Evolutionary conservation across 2,888 invertebrate species (phyloP), one percentile per base, ranked within the genome.

Genomic region (Tuberolachnus salignus): DNA sequence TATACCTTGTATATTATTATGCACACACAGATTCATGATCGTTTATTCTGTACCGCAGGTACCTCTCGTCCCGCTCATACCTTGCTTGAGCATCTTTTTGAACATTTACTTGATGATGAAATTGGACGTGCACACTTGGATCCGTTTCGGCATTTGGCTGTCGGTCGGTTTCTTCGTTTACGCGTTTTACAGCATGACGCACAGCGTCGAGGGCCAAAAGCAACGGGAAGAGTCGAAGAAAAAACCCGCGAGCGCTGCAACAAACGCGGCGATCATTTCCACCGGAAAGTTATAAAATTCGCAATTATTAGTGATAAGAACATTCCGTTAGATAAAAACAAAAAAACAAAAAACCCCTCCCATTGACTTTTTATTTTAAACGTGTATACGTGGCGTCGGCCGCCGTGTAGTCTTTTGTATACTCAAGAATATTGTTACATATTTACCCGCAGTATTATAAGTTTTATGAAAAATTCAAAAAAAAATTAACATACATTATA

Each of bases 21-120:
- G n/a, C n/a, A n/a, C n/a, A n/a, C n/a, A n/a, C n/a, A n/a, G n/a
- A n/a, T 67, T 13, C 44, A 11, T 42, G 2, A 8, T 9, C 14
- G 0, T 8, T 14, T 14, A 21, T 1, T 11, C 11, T n/a, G n/a
- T 78, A 1, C n/a, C 49, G 10, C 59, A 82, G 82, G 94, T 95
- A 8, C 95, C 95, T 0, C 86, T 92, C 19, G 92, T 95, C 0
- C 96, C 96, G 1, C 86, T 93, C 80, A 85, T 95, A 72, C 95
- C 95, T 0, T 91, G 91, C 53, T 83, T 93, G 63, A 94, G 94
- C 84, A 91, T 94, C 82, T 88, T 94, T 83, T 88, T 92, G 61
- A 96, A 96, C 84, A 88, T 94, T 78, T 93, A 94, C 84, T 87
- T 96, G 26, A 94, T 96, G 94, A 86, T 93, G 80, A 90, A 93